A percentile compares a stretch with the other conserved stretches of the same genome.
These are phyloP conservation scores for Kradibia gibbosae DNA, from an alignment of 1,140 invertebrate species.

Conservation along the genomic window DNA sequence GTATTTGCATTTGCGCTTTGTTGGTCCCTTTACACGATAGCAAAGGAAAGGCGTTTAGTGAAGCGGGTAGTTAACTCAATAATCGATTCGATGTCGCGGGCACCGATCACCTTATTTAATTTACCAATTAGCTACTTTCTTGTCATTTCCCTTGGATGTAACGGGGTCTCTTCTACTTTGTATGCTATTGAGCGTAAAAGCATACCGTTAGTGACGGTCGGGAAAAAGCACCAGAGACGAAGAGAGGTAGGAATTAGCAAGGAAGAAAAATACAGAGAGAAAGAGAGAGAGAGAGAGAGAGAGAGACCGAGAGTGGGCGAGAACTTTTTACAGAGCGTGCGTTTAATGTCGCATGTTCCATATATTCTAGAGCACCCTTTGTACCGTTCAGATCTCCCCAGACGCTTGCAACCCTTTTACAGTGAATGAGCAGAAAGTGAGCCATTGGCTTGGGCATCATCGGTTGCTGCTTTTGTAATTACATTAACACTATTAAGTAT, in stretches of 20 bases:
- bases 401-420: conserved; percentile 1
- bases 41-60: not conserved
- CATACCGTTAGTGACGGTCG: conserved; percentile 21
- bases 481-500: not conserved
- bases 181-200: conserved; percentile 37
- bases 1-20: not conserved
- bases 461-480: not conserved
- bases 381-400: not conserved
- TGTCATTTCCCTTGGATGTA: not conserved
- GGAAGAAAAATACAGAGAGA: not conserved
- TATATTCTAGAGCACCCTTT: not conserved
- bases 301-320: not conserved
- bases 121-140: conserved; percentile 2
- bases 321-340: conserved; percentile 10
- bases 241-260: not conserved
- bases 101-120: conserved; percentile 24
- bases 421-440: not conserved
- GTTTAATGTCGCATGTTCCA: conserved; percentile 27
- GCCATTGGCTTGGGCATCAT: not conserved
- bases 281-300: not conserved
- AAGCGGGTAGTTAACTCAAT: not conserved
- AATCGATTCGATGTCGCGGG: not conserved
- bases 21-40: not conserved
- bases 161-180: not conserved
- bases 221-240: not conserved